Conservation (phyloP, 2,888 invertebrate species). For the Cinara cedri region DNA sequence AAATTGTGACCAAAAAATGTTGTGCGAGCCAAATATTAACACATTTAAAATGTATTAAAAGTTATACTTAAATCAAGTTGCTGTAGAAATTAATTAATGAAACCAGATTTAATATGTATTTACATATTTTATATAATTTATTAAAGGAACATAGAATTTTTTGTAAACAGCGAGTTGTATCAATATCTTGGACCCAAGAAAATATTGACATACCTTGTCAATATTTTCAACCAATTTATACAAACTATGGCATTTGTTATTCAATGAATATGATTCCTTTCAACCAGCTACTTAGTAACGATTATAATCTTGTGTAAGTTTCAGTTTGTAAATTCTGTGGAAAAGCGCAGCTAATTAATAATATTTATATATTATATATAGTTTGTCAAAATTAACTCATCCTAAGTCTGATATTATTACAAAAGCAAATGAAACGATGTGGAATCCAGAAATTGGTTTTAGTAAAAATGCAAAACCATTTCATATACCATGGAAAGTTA, state of each 20-base stretch:
- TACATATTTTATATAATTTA: background rate
- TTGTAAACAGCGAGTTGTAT: constrained; percentile 43
- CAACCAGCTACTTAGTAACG: constrained; percentile 45
- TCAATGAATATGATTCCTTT: constrained; percentile 58
- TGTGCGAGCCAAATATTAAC: too few species aligned
- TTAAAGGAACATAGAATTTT: constrained; percentile 35
- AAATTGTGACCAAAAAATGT: too few species aligned
- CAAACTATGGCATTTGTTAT: constrained; percentile 58
- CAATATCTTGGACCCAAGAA: constrained; percentile 55
- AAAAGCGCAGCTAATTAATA: constrained; percentile 1
- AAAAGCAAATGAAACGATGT: constrained; percentile 26
- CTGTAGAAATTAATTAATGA: too few species aligned
- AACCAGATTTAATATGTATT: background rate
- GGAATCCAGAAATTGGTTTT: constrained; percentile 54
- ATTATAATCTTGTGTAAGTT: constrained; percentile 58
- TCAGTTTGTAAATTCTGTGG: background rate
- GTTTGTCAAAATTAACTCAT: constrained; percentile 33
- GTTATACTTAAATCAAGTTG: too few species aligned
- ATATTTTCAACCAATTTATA: constrained; percentile 58
- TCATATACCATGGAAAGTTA: constrained; percentile 56
- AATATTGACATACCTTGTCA: constrained; percentile 46
- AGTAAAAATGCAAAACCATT: constrained; percentile 19
- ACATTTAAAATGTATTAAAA: too few species aligned
- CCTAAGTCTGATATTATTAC: constrained; percentile 12
- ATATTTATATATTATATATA: background rate